Conservation (phyloP, 2,888 invertebrate genomes). For the Homarus gammarus region DNA sequence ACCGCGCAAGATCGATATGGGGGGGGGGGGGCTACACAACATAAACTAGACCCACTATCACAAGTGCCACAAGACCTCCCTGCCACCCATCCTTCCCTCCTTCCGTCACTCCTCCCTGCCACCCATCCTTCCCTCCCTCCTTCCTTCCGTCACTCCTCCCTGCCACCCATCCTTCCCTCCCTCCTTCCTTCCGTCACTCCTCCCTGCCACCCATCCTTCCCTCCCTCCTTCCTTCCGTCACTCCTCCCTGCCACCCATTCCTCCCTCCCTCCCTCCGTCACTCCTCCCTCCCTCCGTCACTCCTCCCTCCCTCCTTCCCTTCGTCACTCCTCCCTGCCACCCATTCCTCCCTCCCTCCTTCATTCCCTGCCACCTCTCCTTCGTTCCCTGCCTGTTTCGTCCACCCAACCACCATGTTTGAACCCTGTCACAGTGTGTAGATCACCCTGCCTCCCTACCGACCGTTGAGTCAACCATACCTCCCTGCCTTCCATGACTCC, state of each 20-base stretch:
- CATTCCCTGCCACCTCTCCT: too few species aligned
- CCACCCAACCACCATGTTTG: too few species aligned
- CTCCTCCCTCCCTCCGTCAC: too few species aligned
- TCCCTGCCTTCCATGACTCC: background rate
- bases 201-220: background rate
- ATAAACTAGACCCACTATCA: background rate
- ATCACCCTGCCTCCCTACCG: too few species aligned
- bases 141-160: background rate
- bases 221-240: background rate
- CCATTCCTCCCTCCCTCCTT: too few species aligned
- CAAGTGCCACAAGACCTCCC: background rate
- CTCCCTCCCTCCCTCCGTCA: too few species aligned
- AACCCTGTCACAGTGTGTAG: too few species aligned
- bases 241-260: too few species aligned
- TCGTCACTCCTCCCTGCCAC: too few species aligned
- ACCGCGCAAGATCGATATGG: slow-evolving; percentile 33
- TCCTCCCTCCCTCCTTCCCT: background rate
- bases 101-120: background rate
- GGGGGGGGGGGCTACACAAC: background rate
- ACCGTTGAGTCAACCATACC: too few species aligned
- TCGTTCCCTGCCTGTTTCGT: too few species aligned
- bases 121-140: background rate
- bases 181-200: background rate
- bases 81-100: background rate
- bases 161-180: background rate